phyloP scores from a whole-genome alignment of 2,797 vertebrate genomes.

The Macrochelys suwanniensis region DNA sequence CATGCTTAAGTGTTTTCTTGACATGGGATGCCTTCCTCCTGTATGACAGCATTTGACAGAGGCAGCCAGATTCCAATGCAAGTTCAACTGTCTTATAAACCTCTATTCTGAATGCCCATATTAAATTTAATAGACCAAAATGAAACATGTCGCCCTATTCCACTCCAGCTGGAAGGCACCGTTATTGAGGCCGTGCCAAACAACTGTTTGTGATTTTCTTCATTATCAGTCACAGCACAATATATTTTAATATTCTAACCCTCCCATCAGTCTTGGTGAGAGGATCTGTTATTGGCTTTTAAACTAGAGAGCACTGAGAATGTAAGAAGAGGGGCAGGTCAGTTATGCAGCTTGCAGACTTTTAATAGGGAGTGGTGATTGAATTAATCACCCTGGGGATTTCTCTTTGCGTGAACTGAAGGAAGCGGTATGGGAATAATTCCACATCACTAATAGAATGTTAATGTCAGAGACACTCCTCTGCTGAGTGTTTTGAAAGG shows the following conservation, averaged over 20 bases:
- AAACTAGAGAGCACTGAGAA: neutral
- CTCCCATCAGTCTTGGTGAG: neutral
- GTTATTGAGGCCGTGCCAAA: fast-evolving
- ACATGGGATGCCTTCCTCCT: neutral
- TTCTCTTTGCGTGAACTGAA: neutral
- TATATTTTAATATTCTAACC: neutral
- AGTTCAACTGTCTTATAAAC: neutral
- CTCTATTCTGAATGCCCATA: neutral
- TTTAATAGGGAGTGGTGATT: neutral
- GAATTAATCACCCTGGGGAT: neutral
- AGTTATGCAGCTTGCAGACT: neutral
- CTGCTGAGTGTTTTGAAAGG: slow-evolving; percentile 49
- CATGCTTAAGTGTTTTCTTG: neutral
- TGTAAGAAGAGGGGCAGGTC: neutral
- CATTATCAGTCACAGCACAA: neutral
- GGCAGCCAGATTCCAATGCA: neutral
- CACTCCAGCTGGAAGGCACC: neutral
- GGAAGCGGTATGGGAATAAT: slow-evolving; percentile 45
- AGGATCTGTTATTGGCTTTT: neutral
- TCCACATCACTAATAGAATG: slow-evolving; percentile 20
- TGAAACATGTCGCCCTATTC: neutral
- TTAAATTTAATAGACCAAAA: neutral
- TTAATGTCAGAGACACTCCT: slow-evolving; percentile 35
- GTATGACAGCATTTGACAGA: neutral
- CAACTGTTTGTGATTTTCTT: neutral